Evolutionary conservation across 1,140 invertebrate species (phyloP), one percentile per base, ranked within the genome.

Genomic region (Drosophila neocordata): DNA sequence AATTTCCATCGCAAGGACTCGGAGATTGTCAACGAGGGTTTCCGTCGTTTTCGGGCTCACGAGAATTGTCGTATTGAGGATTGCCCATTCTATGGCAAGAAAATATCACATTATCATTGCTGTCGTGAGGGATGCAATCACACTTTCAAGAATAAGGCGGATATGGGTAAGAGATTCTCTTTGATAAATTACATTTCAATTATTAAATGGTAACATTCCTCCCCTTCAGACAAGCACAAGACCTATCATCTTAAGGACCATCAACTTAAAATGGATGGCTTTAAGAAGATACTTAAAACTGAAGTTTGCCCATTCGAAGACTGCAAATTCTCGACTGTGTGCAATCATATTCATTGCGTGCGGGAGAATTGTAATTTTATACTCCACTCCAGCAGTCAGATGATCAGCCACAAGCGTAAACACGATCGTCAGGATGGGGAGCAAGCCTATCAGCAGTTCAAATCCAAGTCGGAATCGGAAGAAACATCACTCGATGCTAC

Each of bases 311-410:
- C 96, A 0, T 99, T 97, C 92, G 94, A 96, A 27, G 96, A 95
- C 65, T 99, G 98, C 92, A 92, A 92, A 48, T 99, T 98, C 92
- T 98, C 97, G 2, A 94, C 96, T 38, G 96, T 98, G 27, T 98
- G 97, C 94, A 99, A 99, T 93, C 98, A 99, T 92, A 99, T 99
- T 63, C 98, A 99, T 92, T 99, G 98, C 92, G 99, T 99, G 65
- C 93, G 98, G 69, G 95, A 97, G 6, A 97, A 97, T 64, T 99
- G 98, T 92, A 97, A 95, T 90, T 99, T 99, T 91, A 98, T 99
- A 0, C 92, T 99, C 37, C 98, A 99, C 89, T 99, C 97, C 2
- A 98, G 97, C 83, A 97, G 97, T 55, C 98, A 99, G 89, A 94
- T 99, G n/a, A 97, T 98, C 91, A 98, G 98, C 1, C 98, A 99